phyloP scores from a whole-genome alignment of 2,113 vertebrate genomes.

The Phoxinus phoxinus region DNA sequence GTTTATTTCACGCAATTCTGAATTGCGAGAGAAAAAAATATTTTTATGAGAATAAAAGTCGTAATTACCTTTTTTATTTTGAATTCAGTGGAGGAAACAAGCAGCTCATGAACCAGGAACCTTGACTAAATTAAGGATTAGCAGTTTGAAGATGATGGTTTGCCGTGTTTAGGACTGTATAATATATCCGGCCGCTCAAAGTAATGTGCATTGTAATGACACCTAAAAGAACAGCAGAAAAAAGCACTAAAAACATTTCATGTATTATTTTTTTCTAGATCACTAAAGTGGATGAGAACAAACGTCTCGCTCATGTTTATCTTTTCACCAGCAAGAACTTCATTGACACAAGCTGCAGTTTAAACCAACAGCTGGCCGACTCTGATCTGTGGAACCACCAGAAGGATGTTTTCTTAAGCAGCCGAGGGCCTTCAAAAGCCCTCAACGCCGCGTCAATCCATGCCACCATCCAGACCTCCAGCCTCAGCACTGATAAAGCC shows the following conservation, averaged over 20 bases:
- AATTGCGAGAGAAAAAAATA: too few species aligned
- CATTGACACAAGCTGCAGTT: constrained; percentile 79
- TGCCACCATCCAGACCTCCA: constrained; percentile 50
- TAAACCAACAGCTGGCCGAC: constrained; percentile 87
- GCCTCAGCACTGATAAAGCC: constrained; percentile 50
- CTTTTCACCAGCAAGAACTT: constrained; percentile 89
- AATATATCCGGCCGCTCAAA: background rate
- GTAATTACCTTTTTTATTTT: too few species aligned
- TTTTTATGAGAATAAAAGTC: too few species aligned
- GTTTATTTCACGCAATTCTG: too few species aligned
- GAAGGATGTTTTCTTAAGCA: constrained; percentile 88
- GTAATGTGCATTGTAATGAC: background rate
- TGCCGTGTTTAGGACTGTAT: background rate
- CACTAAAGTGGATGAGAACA: constrained; percentile 82
- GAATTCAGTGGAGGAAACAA: too few species aligned
- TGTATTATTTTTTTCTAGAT: constrained; percentile 75
- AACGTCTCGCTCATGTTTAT: constrained; percentile 80
- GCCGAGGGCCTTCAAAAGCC: constrained; percentile 61
- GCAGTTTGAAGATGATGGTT: background rate
- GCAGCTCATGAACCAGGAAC: background rate
- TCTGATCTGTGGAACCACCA: constrained; percentile 90
- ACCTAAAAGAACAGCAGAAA: background rate
- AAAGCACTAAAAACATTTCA: background rate
- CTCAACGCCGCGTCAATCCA: constrained; percentile 61
- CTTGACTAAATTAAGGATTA: too few species aligned